Base-by-base conservation (phyloP, 1,140 invertebrate species). In the Leptinotarsa lineolata region DNA sequence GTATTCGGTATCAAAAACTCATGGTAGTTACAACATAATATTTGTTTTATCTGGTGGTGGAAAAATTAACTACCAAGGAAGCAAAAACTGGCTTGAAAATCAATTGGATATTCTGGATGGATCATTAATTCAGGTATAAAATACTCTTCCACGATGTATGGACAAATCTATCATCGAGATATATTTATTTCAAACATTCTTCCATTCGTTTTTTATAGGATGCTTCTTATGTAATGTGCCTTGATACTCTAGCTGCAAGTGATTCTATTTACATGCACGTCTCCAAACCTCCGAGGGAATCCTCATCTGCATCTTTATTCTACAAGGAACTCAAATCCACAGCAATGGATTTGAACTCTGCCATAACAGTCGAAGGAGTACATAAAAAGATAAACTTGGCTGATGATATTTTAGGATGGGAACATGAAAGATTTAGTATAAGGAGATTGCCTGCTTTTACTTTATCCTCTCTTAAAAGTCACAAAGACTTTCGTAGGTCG, bases 331-430 rank as follows among this genome's bases (percentile, higher is more conserved):
- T 93, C 18, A 90, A 91, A 82, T 86, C 90, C 0, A 86, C 89
- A 0, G 86, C 90, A 6, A 86, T 88, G 0, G 78, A 86, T 18
- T 79, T 86, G 4, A 81, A 85, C 74, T 78, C 84, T 13, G 85
- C 87, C 20, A 80, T 92, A 1, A 89, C 87, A 4, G 88, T 96
- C 24, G 91, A 95, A 78, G 89, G 95, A 66, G 88, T 97, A 15
- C 97, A 98, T 81, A 98, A 98, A 85, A 99, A 99, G 87, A 99
- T 99, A 76, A 98, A 98, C 87, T 86, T 99, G n/a, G 95, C 95
- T 1, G 95, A 98, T 68, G 94, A 96, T 71, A 88, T 91, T 70
- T 70, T 78, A 30, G 93, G 95, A 0, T 99, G 97, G 97, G 97
- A 99, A 83, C 98, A 99, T 82, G 97, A 99, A 84, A 87, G 96